Base-by-base conservation (phyloP, 2,113 vertebrate species). In the Chascanopsetta lugubris region DNA sequence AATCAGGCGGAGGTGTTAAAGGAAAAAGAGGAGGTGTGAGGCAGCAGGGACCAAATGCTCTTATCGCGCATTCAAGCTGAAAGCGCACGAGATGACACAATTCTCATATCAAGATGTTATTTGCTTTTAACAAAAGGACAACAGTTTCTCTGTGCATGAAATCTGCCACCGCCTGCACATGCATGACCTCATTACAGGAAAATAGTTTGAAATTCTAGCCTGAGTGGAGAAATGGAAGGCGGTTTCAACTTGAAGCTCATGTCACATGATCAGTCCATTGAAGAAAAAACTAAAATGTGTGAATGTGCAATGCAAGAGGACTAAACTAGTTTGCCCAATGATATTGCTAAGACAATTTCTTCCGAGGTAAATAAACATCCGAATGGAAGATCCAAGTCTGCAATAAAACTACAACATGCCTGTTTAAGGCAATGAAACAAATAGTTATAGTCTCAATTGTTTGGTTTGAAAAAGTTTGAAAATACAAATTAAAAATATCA, bases 1-100 rank as follows among this genome's bases (percentile, higher is more conserved):
- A 38, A 38, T 38, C 13, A 1, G 34, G 13, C 13, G 4, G 13
- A 38, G 13, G 13, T 38, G 34, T 74, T 66, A 49, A 49, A 77
- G 38, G 18, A 66, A 3, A n/a, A 72, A 58, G 15, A 59, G 24
- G 60, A 49, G 36, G 64, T 70, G 69, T 66, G 34, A 67, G 49
- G 70, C 43, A 69, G 60, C 27, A 40, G 22, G 58, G 24, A 67
- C 69, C 5, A n/a, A 18, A 15, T 7, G 38, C 12, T 72, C 30
- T 36, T 45, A 15, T 59, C 49, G 69, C 63, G 63, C 34, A 15
- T 38, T 38, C 15, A 15, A 17, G 34, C 13, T 38, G 12, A 5
- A 38, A 15, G 26, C 27, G 42, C 30, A 8, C 0, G 26, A 49
- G 22, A n/a, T 3, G 21, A 46, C 15, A 38, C 32, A 13, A 68